phyloP scores from a whole-genome alignment of 2,113 vertebrate species.

The Phalacrocorax carbo region DNA sequence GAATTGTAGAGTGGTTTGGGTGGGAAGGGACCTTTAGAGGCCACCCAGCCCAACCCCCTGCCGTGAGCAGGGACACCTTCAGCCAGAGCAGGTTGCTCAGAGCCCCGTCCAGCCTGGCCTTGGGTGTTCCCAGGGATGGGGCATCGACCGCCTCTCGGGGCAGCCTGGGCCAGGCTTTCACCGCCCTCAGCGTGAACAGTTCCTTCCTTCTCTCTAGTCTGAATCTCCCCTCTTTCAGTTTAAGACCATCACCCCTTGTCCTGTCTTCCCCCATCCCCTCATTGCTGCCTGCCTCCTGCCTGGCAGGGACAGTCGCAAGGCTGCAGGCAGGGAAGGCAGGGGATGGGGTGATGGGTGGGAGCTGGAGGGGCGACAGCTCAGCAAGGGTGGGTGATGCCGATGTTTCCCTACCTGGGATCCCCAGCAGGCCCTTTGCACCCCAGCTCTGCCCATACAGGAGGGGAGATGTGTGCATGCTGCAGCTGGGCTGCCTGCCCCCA shows the following conservation, averaged over 20 bases:
- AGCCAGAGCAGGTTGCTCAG: accelerated
- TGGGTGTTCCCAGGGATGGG: accelerated
- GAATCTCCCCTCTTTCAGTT: background rate
- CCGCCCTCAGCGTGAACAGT: accelerated
- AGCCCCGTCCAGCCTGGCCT: background rate
- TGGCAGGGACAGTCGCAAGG: background rate
- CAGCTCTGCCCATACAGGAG: background rate
- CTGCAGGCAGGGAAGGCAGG: background rate
- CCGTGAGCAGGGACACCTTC: background rate
- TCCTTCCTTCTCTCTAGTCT: background rate
- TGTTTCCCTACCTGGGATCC: background rate
- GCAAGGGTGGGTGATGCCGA: background rate
- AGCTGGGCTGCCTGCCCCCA: background rate
- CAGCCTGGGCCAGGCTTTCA: background rate
- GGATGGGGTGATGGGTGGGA: background rate
- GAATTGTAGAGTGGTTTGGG: accelerated
- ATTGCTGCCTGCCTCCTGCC: background rate
- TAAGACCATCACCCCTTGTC: background rate
- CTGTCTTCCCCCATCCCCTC: background rate
- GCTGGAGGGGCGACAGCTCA: background rate
- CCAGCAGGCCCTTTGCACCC: background rate
- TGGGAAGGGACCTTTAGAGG: accelerated
- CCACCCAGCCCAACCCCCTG: background rate
- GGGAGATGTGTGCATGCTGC: too few species aligned
- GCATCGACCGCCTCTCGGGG: background rate